phyloP scores from a whole-genome alignment of 2,797 vertebrate genomes.

The Iguana delicatissima region DNA sequence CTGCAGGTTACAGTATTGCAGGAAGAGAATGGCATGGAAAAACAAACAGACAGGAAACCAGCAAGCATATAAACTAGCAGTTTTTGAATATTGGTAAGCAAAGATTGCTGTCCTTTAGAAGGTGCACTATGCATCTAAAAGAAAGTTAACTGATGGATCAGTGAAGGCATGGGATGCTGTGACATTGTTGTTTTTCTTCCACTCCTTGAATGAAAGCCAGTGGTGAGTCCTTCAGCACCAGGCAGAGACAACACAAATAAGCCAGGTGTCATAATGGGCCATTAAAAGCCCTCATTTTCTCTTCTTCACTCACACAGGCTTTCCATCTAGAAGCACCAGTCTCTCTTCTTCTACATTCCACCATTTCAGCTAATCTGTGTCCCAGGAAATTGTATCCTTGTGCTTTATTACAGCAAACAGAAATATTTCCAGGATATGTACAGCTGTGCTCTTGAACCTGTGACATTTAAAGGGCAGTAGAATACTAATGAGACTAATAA shows the following conservation, averaged over 20 bases:
- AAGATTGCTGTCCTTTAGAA: no score
- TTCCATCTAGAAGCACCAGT: not conserved
- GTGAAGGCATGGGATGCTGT: slow-evolving; percentile 2
- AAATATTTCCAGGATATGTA: slow-evolving; percentile 64
- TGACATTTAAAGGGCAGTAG: slow-evolving; percentile 78
- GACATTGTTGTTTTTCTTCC: slow-evolving; percentile 42
- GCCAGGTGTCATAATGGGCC: not conserved
- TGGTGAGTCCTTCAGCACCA: slow-evolving; percentile 17
- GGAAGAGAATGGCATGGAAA: not conserved
- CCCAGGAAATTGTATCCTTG: slow-evolving; percentile 59
- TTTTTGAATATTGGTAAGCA: no score
- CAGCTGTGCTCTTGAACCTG: slow-evolving; percentile 73
- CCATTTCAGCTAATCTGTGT: slow-evolving; percentile 56
- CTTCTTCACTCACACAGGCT: slow-evolving; percentile 27
- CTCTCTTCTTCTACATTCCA: not conserved
- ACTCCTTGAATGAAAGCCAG: slow-evolving; percentile 13
- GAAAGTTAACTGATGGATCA: slow-evolving; percentile 21
- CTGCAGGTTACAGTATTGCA: not conserved
- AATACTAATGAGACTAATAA: slow-evolving; percentile 77
- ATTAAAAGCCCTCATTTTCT: slow-evolving; percentile 25
- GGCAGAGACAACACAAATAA: slow-evolving; percentile 43
- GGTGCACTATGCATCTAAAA: no score
- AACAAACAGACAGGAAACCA: no score
- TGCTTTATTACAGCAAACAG: slow-evolving; percentile 68
- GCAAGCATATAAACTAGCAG: no score